Conservation (phyloP, 2,797 vertebrate genomes). For the Peromyscus melanophrys region DNA sequence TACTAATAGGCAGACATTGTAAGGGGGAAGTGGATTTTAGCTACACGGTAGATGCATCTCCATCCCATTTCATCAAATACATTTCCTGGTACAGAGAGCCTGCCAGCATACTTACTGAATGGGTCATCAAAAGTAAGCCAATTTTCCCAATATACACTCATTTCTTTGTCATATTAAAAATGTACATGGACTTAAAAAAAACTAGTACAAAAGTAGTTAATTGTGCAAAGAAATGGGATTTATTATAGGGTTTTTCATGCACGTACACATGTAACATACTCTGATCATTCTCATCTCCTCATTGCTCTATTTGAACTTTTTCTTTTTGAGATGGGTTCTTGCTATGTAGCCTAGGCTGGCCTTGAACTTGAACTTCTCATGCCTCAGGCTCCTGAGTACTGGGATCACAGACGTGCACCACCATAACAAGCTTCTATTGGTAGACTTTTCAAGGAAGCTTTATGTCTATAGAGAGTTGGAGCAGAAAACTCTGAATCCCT, state of each 20-base stretch:
- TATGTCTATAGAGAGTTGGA: conserved; percentile 4
- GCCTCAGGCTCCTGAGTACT: background rate
- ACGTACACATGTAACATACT: background rate
- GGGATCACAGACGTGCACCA: background rate
- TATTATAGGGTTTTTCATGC: too few relatives aligned
- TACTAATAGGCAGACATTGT: background rate
- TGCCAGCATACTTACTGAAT: background rate
- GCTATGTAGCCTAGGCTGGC: background rate
- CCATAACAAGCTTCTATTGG: background rate
- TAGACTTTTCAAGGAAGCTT: conserved; percentile 32
- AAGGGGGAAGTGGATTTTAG: background rate
- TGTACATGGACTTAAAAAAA: background rate
- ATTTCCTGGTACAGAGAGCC: background rate
- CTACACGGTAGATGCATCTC: background rate
- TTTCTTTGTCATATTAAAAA: background rate
- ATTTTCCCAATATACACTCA: background rate
- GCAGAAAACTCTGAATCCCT: background rate
- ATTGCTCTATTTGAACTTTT: background rate
- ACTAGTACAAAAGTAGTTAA: background rate
- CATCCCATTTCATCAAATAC: background rate
- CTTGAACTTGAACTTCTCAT: background rate
- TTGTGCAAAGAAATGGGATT: background rate
- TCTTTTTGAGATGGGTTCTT: background rate
- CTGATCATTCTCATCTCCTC: background rate
- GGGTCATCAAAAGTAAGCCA: background rate